These are phyloP conservation scores for Caenorhabditis panamensis DNA, from an alignment of 2,888 invertebrate species.

Conservation along the genomic window DNA sequence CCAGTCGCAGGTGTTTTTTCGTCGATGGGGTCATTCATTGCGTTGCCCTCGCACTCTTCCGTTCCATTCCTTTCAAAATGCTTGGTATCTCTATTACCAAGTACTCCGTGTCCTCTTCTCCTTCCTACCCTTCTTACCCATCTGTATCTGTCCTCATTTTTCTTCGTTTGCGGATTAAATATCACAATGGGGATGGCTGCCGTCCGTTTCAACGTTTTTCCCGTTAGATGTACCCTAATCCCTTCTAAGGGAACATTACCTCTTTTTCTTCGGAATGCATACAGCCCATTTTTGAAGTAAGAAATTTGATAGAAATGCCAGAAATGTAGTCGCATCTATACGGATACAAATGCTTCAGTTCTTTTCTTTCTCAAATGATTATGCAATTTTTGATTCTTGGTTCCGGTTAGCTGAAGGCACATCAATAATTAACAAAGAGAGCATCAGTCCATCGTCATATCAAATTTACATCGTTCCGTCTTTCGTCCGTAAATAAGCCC, in stretches of 20 bases:
- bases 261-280: background rate
- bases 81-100: conserved; percentile 19
- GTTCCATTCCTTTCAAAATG: conserved; percentile 7
- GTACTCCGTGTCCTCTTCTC: conserved; percentile 27
- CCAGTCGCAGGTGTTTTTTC: conserved; percentile 49
- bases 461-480: no score
- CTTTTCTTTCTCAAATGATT: no score
- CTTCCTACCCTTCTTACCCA: background rate
- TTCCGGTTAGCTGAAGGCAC: background rate
- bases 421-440: conserved; percentile 37
- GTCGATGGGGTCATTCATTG: conserved; percentile 12
- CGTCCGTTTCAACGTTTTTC: conserved; percentile 28
- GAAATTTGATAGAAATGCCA: no score
- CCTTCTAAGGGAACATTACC: background rate
- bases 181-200: conserved; percentile 10
- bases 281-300: background rate
- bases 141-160: conserved; percentile 39
- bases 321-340: background rate
- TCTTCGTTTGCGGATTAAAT: conserved; percentile 56
- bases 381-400: no score
- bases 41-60: conserved; percentile 22
- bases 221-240: background rate
- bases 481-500: conserved; percentile 46
- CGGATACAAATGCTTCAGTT: no score
- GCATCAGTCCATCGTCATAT: conserved; percentile 15